phyloP scores from a whole-genome alignment of 2,797 vertebrate species.

The Notolepis coatsorum region DNA sequence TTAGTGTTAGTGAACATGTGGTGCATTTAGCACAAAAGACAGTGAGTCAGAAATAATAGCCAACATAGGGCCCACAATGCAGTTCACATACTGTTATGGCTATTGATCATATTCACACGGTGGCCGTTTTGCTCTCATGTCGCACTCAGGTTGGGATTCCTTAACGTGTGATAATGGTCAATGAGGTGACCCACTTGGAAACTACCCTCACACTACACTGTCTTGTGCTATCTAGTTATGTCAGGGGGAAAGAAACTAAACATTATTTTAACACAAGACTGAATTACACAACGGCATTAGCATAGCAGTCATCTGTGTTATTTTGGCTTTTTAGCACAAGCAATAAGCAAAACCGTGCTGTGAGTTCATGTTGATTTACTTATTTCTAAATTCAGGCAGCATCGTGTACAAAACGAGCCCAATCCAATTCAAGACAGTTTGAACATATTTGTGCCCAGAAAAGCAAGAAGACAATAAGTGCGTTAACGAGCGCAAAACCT shows the following conservation, averaged over 20 bases:
- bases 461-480: not conserved
- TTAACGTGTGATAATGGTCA: too few species aligned
- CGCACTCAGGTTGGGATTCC: too few species aligned
- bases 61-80: not conserved
- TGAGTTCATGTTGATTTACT: not conserved
- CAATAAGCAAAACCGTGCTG: not conserved
- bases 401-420: not conserved
- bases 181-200: too few species aligned
- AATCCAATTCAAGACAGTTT: not conserved
- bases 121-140: too few species aligned
- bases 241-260: too few species aligned
- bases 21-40: constrained; percentile 8
- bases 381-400: not conserved
- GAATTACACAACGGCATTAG: too few species aligned
- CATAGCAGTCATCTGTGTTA: not conserved
- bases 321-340: constrained; percentile 3
- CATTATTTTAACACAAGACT: too few species aligned
- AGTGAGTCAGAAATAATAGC: not conserved
- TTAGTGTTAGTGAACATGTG: constrained; percentile 35
- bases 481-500: not conserved
- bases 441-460: not conserved
- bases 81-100: too few species aligned
- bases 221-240: too few species aligned
- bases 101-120: too few species aligned
- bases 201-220: not conserved